A percentile compares a stretch with the other conserved stretches of the same genome.
Conservation (phyloP, 2,888 invertebrate species). For the Dromius quadrimaculatus region DNA sequence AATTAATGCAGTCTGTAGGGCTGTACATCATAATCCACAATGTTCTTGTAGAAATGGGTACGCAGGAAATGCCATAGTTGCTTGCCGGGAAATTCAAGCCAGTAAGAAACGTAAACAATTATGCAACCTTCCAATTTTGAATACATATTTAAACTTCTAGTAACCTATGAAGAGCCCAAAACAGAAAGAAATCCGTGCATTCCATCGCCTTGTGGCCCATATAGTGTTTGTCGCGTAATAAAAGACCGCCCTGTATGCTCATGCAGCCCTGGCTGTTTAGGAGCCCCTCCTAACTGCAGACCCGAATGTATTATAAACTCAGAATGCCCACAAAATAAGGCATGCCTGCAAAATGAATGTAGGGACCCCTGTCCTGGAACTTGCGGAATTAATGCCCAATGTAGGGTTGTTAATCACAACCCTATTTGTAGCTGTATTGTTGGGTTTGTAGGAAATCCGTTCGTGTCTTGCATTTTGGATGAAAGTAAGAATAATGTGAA, state of each 20-base stretch:
- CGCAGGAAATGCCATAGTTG: conserved; percentile 78
- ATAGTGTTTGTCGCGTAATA: conserved; percentile 79
- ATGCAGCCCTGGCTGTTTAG: conserved; percentile 78
- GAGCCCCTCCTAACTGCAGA: conserved; percentile 81
- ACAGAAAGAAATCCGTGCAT: conserved; percentile 73
- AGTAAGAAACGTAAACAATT: conserved; percentile 59
- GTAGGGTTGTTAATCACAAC: conserved; percentile 84
- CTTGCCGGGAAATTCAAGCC: conserved; percentile 67
- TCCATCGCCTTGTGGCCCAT: conserved; percentile 84
- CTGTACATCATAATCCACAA: conserved; percentile 81
- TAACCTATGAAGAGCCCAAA: conserved; percentile 62
- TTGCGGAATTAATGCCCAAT: conserved; percentile 82
- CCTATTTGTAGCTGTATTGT: conserved; percentile 81
- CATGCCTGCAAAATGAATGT: conserved; percentile 84
- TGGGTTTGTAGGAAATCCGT: conserved; percentile 82
- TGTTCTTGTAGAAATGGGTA: conserved; percentile 81
- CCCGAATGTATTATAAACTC: conserved; percentile 85
- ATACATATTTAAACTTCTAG: conserved; percentile 55
- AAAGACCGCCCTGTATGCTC: conserved; percentile 83
- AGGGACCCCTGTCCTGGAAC: conserved; percentile 81
- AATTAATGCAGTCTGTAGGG: conserved; percentile 80
- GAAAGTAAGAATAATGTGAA: conserved; percentile 72
- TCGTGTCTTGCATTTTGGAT: conserved; percentile 75
- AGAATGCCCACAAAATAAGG: conserved; percentile 80
- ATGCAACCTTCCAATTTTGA: conserved; percentile 54